Evolutionary conservation across 2,113 vertebrate species (phyloP).

Genomic region (Hydrochoerus hydrochaeris): DNA sequence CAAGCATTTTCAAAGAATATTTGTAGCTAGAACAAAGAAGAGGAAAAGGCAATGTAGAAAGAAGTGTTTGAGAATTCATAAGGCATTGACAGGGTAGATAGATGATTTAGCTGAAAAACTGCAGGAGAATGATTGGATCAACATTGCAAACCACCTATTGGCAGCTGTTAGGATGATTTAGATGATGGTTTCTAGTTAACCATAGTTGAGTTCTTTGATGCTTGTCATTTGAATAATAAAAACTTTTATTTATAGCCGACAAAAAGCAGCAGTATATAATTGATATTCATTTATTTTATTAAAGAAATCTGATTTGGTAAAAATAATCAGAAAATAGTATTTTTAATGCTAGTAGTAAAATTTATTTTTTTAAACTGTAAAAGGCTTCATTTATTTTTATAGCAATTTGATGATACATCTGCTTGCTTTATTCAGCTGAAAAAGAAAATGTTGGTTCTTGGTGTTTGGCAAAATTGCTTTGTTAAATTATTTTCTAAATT

Average conservation of each 20-base stretch:
- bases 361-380: constrained; percentile 87
- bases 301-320: constrained; percentile 85
- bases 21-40: not conserved
- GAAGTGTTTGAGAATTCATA: constrained; percentile 30
- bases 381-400: constrained; percentile 91
- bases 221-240: constrained; percentile 80
- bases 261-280: constrained; percentile 81
- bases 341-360: constrained; percentile 87
- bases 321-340: constrained; percentile 86
- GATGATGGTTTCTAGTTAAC: not conserved
- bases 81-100: constrained; percentile 38
- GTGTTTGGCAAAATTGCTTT: constrained; percentile 90
- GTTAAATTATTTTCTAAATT: constrained; percentile 92
- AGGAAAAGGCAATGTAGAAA: not conserved
- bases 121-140: constrained; percentile 18
- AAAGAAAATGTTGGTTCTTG: constrained; percentile 88
- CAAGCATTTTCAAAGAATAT: not conserved
- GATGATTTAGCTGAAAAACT: constrained; percentile 51
- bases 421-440: constrained; percentile 89
- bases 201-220: constrained; percentile 60
- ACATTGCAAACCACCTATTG: constrained; percentile 7
- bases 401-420: constrained; percentile 90
- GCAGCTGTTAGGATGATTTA: not conserved
- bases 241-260: constrained; percentile 82
- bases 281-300: constrained; percentile 85